phyloP scores from a whole-genome alignment of 2,113 vertebrate genomes.

The Corythaeola cristata region DNA sequence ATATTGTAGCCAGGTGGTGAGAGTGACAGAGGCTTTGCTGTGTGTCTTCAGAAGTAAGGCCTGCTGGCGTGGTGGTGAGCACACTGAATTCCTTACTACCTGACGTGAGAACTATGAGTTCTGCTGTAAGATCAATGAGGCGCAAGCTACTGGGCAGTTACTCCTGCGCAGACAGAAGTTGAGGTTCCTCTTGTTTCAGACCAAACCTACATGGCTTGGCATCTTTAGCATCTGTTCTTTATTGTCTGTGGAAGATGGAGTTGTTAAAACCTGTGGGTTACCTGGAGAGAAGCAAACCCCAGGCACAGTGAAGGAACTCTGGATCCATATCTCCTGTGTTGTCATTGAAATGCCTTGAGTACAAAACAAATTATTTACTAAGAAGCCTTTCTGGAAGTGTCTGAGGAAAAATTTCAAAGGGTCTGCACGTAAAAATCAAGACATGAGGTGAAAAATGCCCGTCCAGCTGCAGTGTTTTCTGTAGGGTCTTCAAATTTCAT shows the following conservation, averaged over 20 bases:
- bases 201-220: not conserved
- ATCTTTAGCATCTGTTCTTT: not conserved
- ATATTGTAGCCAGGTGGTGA: not conserved
- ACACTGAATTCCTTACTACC: too few species aligned
- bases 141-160: not conserved
- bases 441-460: not conserved
- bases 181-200: not conserved
- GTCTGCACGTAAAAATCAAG: not conserved
- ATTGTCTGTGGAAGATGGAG: not conserved
- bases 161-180: not conserved
- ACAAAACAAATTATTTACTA: not conserved
- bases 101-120: too few species aligned
- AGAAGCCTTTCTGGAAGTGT: not conserved
- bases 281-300: not conserved
- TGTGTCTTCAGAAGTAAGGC: too few species aligned
- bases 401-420: not conserved
- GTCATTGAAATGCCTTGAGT: not conserved
- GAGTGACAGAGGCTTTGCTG: not conserved
- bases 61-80: fast-evolving
- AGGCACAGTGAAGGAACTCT: not conserved
- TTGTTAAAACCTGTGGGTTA: not conserved
- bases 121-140: not conserved
- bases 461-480: not conserved
- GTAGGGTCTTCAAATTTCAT: not conserved
- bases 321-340: not conserved